A percentile compares a stretch with the other conserved stretches of the same genome.
Conservation (phyloP, 1,140 invertebrate species). For the Scaptomyza graminum region DNA sequence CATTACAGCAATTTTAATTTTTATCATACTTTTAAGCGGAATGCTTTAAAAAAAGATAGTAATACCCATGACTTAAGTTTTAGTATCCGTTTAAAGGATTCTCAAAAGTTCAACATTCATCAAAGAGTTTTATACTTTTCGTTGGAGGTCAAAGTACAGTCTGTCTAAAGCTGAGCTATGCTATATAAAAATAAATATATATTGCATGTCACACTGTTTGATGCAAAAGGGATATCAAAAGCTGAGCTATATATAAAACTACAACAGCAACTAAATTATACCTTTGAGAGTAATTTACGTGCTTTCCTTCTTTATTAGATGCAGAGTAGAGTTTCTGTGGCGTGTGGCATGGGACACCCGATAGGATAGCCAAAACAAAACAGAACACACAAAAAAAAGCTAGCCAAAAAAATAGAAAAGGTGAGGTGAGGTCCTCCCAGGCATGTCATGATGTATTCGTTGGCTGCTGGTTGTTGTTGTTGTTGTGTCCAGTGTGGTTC, state of each 20-base stretch:
- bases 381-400: conserved; percentile 14
- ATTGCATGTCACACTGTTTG: conserved; percentile 48
- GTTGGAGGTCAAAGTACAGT: conserved; percentile 23
- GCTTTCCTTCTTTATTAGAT: conserved; percentile 76
- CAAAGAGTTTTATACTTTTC: too few relatives aligned
- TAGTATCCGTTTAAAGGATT: too few relatives aligned
- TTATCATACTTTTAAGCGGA: too few relatives aligned
- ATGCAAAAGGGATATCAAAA: conserved; percentile 56
- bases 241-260: conserved; percentile 16
- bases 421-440: conserved; percentile 6
- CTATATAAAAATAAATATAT: not conserved
- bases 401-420: conserved; percentile 22
- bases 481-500: conserved; percentile 25
- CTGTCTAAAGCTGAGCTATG: not conserved
- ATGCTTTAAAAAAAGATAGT: too few relatives aligned
- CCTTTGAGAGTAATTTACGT: conserved; percentile 78
- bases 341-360: conserved; percentile 12
- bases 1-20: not conserved
- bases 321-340: conserved; percentile 17
- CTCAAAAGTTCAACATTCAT: too few relatives aligned
- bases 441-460: conserved; percentile 71
- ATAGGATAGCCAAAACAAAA: conserved; percentile 14
- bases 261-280: conserved; percentile 70
- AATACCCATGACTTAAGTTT: too few relatives aligned
- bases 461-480: too few relatives aligned